phyloP scores from a whole-genome alignment of 2,888 invertebrate species.

The Theretra japonica region DNA sequence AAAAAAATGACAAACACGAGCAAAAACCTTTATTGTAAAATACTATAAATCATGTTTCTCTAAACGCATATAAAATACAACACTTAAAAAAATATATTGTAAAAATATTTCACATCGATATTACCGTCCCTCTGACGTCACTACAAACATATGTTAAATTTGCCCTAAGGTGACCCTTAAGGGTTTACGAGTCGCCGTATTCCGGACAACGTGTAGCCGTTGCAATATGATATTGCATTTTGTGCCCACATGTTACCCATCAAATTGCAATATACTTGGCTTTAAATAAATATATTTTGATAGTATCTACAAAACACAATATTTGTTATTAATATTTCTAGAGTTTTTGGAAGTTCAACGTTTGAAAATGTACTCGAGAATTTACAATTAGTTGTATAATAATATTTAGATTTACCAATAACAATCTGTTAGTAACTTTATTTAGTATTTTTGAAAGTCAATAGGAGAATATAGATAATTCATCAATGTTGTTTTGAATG shows the following conservation, averaged over 20 bases:
- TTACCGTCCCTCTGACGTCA: slow-evolving; percentile 29
- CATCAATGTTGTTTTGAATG: too few species aligned
- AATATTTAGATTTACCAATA: too few species aligned
- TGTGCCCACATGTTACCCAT: slow-evolving; percentile 48
- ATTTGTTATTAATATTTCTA: background rate
- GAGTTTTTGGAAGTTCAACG: too few species aligned
- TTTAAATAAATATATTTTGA: background rate
- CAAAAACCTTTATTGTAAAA: too few species aligned
- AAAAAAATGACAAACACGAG: too few species aligned
- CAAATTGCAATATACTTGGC: slow-evolving; percentile 21
- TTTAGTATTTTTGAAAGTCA: too few species aligned
- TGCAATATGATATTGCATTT: slow-evolving; percentile 63
- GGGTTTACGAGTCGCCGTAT: slow-evolving; percentile 59
- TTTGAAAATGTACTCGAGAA: too few species aligned
- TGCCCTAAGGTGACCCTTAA: slow-evolving; percentile 56
- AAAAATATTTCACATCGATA: background rate
- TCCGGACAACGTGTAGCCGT: slow-evolving; percentile 44
- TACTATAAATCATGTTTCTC: too few species aligned
- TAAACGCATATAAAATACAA: background rate
- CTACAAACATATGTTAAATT: slow-evolving; percentile 44
- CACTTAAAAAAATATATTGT: background rate
- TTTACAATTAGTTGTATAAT: too few species aligned
- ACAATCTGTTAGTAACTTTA: too few species aligned
- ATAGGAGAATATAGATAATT: too few species aligned
- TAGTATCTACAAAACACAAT: background rate